These are phyloP conservation scores for Scaptomyza parva DNA, from an alignment of 2,888 invertebrate species.

Conservation along the genomic window DNA sequence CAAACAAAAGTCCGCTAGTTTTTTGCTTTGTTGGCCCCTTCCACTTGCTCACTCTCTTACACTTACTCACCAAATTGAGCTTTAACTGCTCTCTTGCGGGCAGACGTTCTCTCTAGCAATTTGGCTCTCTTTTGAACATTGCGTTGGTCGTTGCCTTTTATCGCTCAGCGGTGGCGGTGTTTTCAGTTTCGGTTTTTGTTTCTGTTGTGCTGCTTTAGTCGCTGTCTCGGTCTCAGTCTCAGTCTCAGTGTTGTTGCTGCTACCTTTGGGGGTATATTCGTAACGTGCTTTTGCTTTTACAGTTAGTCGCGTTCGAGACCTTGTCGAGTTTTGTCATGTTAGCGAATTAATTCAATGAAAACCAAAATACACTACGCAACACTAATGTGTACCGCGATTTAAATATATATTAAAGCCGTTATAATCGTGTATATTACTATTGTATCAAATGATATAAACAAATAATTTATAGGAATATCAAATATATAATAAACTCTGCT, in stretches of 20 bases:
- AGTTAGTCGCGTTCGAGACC: conserved; percentile 85
- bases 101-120: conserved; percentile 6
- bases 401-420: conserved; percentile 41
- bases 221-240: conserved; percentile 33
- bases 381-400: conserved; percentile 24
- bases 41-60: background rate
- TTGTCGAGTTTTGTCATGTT: conserved; percentile 85
- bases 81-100: conserved; percentile 25
- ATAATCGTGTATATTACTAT: conserved; percentile 16
- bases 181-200: conserved; percentile 26
- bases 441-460: conserved; percentile 16
- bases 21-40: conserved; percentile 38
- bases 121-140: conserved; percentile 25
- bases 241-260: conserved; percentile 51
- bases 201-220: conserved; percentile 33
- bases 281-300: conserved; percentile 84
- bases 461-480: conserved; percentile 17
- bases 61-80: conserved; percentile 28
- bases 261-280: conserved; percentile 83
- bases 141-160: conserved; percentile 50
- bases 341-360: conserved; percentile 58
- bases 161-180: conserved; percentile 23
- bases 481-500: conserved; percentile 45
- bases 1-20: conserved; percentile 15
- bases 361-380: conserved; percentile 30